These are phyloP conservation scores for Mimas tiliae DNA, from an alignment of 2,888 invertebrate species.

Conservation along the genomic window DNA sequence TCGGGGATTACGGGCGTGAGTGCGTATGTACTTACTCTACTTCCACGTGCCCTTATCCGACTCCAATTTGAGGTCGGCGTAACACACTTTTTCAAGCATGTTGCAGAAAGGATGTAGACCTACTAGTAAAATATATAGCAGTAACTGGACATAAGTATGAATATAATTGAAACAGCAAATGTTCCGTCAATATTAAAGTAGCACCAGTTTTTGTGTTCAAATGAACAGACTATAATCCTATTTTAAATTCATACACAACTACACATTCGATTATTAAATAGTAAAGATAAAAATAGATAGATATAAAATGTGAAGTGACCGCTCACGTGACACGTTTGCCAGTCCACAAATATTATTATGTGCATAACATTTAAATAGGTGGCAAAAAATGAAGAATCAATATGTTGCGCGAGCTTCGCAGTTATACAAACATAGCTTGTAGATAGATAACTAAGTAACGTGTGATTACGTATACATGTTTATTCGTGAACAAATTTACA, in stretches of 20 bases:
- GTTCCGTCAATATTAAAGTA: too few relatives aligned
- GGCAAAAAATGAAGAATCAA: not conserved
- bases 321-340: not conserved
- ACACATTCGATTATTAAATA: not conserved
- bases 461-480: not conserved
- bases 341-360: not conserved
- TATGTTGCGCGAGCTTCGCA: not conserved
- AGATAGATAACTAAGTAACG: constrained; percentile 2
- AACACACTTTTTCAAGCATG: too few relatives aligned
- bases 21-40: too few relatives aligned
- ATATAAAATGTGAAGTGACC: not conserved
- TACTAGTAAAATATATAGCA: too few relatives aligned
- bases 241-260: not conserved
- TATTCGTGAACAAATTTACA: constrained; percentile 9
- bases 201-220: not conserved
- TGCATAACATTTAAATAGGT: constrained; percentile 10
- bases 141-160: too few relatives aligned
- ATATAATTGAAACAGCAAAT: too few relatives aligned
- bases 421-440: not conserved
- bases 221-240: not conserved
- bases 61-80: too few relatives aligned
- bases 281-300: not conserved
- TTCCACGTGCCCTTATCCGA: too few relatives aligned
- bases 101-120: too few relatives aligned
- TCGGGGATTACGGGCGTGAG: too few relatives aligned